phyloP scores from a whole-genome alignment of 2,113 vertebrate species.

The Chiloscyllium plagiosum region DNA sequence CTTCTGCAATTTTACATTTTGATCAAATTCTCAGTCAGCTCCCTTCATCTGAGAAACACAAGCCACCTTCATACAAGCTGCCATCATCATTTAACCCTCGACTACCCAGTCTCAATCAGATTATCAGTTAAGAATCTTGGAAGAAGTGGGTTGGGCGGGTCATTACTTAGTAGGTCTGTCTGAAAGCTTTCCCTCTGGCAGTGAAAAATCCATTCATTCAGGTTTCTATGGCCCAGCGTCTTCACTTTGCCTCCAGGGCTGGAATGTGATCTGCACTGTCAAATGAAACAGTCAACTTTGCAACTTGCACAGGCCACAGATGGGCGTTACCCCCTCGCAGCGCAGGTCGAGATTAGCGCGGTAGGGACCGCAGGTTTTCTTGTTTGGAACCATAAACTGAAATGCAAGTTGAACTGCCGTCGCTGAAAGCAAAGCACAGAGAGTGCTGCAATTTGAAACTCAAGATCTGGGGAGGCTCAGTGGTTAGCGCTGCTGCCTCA shows the following conservation, averaged over 20 bases:
- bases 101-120: background rate
- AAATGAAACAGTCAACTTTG: background rate
- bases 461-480: no score
- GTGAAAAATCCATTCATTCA: background rate
- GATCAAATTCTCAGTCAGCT: background rate
- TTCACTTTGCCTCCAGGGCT: background rate
- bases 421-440: no score
- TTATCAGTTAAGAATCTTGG: no score
- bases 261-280: background rate
- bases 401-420: no score
- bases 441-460: no score
- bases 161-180: background rate
- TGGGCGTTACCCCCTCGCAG: background rate
- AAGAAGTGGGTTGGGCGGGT: background rate
- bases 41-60: background rate
- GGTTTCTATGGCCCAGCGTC: background rate
- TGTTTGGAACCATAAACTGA: no score
- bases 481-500: no score
- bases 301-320: background rate
- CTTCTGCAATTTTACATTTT: background rate
- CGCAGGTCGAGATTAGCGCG: background rate
- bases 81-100: background rate
- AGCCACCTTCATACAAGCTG: background rate
- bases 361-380: no score
- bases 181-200: background rate